phyloP scores from a whole-genome alignment of 2,113 vertebrate genomes.

The Psophia crepitans region DNA sequence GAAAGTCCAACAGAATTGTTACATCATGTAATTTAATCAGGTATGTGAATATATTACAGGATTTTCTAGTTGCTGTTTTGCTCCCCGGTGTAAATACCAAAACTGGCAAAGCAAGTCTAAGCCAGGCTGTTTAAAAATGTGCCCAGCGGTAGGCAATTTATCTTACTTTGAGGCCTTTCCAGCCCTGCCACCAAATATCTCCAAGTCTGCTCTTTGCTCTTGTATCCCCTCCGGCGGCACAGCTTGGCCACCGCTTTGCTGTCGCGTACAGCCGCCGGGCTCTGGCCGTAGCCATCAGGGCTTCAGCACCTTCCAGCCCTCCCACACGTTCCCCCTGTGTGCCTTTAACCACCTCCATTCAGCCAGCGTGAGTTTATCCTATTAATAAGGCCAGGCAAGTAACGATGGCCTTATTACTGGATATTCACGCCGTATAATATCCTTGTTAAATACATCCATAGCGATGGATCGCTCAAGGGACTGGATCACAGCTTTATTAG shows the following conservation, averaged over 20 bases:
- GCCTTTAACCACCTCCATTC: background rate
- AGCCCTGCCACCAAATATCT: background rate
- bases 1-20: background rate
- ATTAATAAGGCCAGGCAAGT: background rate
- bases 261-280: fast-evolving
- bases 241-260: background rate
- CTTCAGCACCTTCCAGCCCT: background rate
- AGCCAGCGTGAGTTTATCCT: background rate
- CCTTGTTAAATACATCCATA: background rate
- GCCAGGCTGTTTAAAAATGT: background rate
- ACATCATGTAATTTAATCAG: background rate
- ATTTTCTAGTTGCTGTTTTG: background rate
- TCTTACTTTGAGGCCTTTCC: background rate
- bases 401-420: background rate
- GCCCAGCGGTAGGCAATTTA: background rate
- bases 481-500: background rate
- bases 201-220: background rate
- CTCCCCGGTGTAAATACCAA: background rate
- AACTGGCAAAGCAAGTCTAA: background rate
- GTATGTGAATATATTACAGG: background rate
- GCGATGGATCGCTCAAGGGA: fast-evolving
- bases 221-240: fast-evolving
- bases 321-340: background rate
- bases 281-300: fast-evolving
- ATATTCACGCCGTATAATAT: background rate